Conservation (phyloP, 2,888 invertebrate species). For the Drosophila crucigera region DNA sequence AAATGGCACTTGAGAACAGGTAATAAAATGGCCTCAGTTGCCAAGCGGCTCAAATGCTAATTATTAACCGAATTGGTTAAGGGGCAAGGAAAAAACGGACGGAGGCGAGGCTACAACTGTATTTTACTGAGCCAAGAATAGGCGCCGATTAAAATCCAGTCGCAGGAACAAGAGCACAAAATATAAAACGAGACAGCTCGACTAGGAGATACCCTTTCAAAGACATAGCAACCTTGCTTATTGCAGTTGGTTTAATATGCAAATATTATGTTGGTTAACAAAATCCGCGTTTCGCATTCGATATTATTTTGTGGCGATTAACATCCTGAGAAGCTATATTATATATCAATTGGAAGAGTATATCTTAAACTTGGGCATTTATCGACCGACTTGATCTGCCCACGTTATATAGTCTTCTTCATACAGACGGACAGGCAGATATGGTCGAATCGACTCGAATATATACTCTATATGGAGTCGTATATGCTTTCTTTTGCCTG, state of each 20-base stretch:
- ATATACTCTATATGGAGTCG: neutral
- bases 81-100: neutral
- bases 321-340: neutral
- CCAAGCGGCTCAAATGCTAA: slow-evolving; percentile 67
- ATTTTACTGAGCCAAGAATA: slow-evolving; percentile 42
- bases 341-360: neutral
- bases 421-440: neutral
- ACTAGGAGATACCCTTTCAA: neutral
- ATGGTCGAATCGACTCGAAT: neutral
- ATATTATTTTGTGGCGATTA: neutral
- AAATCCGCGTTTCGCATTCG: neutral
- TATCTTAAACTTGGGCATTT: neutral
- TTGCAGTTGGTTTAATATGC: neutral
- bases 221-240: neutral
- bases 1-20: slow-evolving; percentile 42
- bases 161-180: slow-evolving; percentile 34
- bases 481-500: neutral
- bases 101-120: slow-evolving; percentile 27
- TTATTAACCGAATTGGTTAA: slow-evolving; percentile 31
- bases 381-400: neutral
- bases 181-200: neutral
- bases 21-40: slow-evolving; percentile 65
- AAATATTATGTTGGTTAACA: neutral
- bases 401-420: neutral
- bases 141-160: slow-evolving; percentile 70